A percentile compares a stretch with the other conserved stretches of the same genome.
Evolutionary conservation across 2,888 invertebrate species (phyloP).

Genomic region (Watsonalla cultraria): DNA sequence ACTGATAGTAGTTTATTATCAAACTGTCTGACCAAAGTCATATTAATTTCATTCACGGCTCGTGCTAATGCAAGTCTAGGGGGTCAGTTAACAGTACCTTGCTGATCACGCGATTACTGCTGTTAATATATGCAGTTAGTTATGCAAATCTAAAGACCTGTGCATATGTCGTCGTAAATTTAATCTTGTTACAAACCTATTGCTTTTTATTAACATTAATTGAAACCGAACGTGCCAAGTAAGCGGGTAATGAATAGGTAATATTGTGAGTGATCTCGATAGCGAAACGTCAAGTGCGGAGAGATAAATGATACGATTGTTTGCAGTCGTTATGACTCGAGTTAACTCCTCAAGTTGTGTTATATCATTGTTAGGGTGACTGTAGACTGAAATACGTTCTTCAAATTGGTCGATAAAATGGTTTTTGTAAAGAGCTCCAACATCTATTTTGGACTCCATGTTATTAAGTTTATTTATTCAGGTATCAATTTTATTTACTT

Average conservation of each 20-base stretch:
- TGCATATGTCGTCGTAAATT: conserved; percentile 15
- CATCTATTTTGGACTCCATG: too few species aligned
- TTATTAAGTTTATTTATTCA: too few species aligned
- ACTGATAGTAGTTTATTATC: not conserved
- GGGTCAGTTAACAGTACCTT: conserved; percentile 54
- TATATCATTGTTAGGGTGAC: conserved; percentile 34
- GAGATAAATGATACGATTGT: conserved; percentile 49
- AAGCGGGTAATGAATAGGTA: conserved; percentile 39
- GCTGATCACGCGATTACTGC: conserved; percentile 37
- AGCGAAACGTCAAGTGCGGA: conserved; percentile 51
- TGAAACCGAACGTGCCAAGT: conserved; percentile 23
- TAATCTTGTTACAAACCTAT: conserved; percentile 22
- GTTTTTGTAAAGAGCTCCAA: too few species aligned
- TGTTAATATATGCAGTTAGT: conserved; percentile 15
- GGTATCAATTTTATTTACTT: too few species aligned
- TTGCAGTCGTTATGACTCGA: conserved; percentile 13
- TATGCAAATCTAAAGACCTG: conserved; percentile 30
- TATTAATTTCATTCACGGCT: not conserved
- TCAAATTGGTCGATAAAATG: too few species aligned
- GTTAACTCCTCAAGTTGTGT: conserved; percentile 41
- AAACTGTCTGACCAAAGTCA: not conserved
- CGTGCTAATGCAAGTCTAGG: conserved; percentile 21
- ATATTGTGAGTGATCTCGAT: conserved; percentile 42
- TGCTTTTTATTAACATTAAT: conserved; percentile 23
- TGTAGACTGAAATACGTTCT: not conserved